These are phyloP conservation scores for Phallusia fumigata DNA, from an alignment of 23 tunicate genomes.

Conservation along the genomic window DNA sequence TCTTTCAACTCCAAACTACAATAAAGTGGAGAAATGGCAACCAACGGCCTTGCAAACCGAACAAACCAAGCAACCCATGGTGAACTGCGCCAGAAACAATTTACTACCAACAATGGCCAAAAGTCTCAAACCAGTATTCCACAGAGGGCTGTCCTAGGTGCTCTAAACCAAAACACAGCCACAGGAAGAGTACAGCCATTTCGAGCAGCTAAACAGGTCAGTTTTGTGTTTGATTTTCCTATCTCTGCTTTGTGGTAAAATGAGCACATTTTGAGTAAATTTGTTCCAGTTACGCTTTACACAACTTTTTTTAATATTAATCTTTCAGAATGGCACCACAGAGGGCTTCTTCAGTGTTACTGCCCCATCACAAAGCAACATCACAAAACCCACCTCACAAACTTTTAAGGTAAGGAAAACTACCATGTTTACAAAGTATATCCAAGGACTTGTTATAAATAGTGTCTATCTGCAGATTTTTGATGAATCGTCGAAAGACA, in stretches of 20 bases:
- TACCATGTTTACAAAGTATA: too few relatives aligned
- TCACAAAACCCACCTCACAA: neutral
- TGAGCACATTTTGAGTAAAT: neutral
- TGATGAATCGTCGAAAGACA: constrained; percentile 47
- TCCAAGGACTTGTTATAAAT: too few relatives aligned
- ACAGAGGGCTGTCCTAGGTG: constrained; percentile 50
- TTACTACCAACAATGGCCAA: constrained; percentile 14
- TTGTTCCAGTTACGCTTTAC: neutral
- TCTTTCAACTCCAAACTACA: too few relatives aligned
- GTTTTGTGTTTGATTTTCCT: neutral
- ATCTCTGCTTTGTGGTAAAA: neutral
- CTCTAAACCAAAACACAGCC: constrained; percentile 51
- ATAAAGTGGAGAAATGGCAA: constrained; percentile 1
- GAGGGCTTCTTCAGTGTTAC: constrained; percentile 69
- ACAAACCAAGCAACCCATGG: neutral
- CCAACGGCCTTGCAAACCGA: constrained; percentile 19
- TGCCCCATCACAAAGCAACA: constrained; percentile 2
- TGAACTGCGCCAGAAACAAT: constrained; percentile 24
- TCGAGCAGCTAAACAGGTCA: constrained; percentile 88
- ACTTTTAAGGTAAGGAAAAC: constrained; percentile 22
- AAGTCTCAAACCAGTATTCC: constrained; percentile 17
- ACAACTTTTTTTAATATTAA: neutral
- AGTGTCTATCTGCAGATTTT: constrained; percentile 42
- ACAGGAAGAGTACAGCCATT: constrained; percentile 77
- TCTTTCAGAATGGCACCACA: constrained; percentile 69